Evolutionary conservation across 1,140 invertebrate genomes (phyloP), one percentile per base, ranked within the genome.

Genomic region (Drosophila sproati): DNA sequence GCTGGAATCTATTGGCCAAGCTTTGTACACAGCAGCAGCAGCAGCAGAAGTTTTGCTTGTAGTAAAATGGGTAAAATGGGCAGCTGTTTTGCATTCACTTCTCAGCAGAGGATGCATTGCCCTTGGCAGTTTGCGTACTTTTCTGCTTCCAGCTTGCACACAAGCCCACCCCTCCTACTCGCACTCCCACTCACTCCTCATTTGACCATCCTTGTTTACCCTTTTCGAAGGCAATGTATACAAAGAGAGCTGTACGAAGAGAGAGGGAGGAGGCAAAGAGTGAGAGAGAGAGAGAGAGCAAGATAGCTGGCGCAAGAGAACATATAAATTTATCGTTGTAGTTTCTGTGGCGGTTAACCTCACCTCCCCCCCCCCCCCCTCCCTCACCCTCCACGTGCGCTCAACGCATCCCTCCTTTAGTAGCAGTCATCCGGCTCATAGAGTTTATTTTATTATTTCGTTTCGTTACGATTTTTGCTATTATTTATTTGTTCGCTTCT

Each of bases 391-490:
- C 59, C 7, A 20, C 3, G 32, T 3, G 5, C 12, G 4, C 29
- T 2, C n/a, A 7, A 3, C 20, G 37, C 37, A 8, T 48, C 52
- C 20, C 59, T 62, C 48, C 66, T 56, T 47, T 48, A 62, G 63
- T 47, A 34, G 51, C 41, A 51, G 72, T 74, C 72, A 74, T 74
- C 57, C 72, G 72, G 68, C 67, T 75, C 82, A 88, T 83, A 80
- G 81, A 88, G 83, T 88, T 88, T 89, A 88, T 88, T 82, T 82
- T 73, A 62, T 73, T 61, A 89, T 88, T 83, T 89, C 85, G 77
- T 88, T 88, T 88, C 85, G 83, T 89, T 88, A 88, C 83, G 83
- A 88, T 88, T 89, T 87, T 88, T 88, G 80, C 83, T 88, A 88
- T 89, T 85, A 85, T 85, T 76, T 88, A 89, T 88, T 87, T 83